Evolutionary conservation across 2,113 vertebrate species (phyloP).

Genomic region (Cyphomyrus plagiostoma): DNA sequence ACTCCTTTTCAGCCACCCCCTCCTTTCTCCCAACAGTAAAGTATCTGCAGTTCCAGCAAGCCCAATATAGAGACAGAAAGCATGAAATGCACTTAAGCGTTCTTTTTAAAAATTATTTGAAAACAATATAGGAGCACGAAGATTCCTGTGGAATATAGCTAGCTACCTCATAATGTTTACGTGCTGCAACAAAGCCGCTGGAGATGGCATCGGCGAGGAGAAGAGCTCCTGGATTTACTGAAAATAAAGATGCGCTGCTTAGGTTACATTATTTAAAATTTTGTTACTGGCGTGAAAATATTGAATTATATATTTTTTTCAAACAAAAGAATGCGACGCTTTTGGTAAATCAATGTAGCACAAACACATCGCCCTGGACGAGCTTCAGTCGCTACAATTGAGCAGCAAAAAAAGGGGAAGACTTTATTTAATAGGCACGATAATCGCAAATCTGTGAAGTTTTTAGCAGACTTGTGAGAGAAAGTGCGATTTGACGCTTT

Average conservation of each 20-base stretch:
- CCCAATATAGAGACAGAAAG: background rate
- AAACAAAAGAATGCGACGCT: background rate
- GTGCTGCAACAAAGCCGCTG: background rate
- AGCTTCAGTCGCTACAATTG: background rate
- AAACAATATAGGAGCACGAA: slow-evolving; percentile 1
- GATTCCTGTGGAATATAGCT: slow-evolving; percentile 9
- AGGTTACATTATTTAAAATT: background rate
- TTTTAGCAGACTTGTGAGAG: background rate
- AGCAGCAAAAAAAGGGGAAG: background rate
- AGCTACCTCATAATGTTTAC: background rate
- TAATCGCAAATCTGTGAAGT: background rate
- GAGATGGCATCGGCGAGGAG: background rate
- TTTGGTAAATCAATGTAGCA: background rate
- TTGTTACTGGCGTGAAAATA: background rate
- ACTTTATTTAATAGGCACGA: background rate
- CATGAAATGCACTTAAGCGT: background rate
- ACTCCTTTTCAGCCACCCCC: background rate
- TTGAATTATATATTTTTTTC: background rate
- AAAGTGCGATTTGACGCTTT: background rate
- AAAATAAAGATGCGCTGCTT: background rate
- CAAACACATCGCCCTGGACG: background rate
- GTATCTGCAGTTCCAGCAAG: slow-evolving; percentile 11
- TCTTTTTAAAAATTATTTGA: background rate
- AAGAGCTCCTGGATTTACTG: background rate
- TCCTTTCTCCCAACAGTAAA: background rate